These are phyloP conservation scores for Phataginus tricuspis DNA, from an alignment of 2,797 vertebrate genomes.

Conservation along the genomic window DNA sequence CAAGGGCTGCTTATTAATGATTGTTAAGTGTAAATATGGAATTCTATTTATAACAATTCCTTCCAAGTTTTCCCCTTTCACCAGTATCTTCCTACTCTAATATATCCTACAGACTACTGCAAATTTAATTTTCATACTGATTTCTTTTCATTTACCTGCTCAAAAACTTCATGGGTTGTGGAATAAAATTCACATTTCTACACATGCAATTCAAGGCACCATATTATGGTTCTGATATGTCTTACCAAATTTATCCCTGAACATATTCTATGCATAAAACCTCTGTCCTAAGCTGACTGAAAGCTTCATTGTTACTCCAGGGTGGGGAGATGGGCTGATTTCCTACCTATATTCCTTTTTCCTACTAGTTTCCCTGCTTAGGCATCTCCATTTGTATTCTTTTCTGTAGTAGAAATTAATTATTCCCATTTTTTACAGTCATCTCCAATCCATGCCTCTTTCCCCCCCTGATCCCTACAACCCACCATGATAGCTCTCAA, in stretches of 20 bases:
- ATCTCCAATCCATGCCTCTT: background rate
- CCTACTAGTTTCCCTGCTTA: background rate
- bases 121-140: constrained; percentile 51
- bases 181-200: background rate
- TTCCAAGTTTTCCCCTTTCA: background rate
- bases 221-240: background rate
- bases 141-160: constrained; percentile 45
- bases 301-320: background rate
- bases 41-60: background rate
- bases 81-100: background rate
- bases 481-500: background rate
- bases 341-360: background rate
- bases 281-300: background rate
- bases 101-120: background rate
- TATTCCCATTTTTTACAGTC: background rate
- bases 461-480: background rate
- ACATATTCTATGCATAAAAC: background rate
- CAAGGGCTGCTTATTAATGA: background rate
- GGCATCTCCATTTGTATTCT: background rate
- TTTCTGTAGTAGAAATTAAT: background rate
- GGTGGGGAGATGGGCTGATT: background rate
- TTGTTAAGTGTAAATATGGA: background rate
- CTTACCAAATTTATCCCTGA: background rate
- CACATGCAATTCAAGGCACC: background rate
- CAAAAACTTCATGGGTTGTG: background rate